Evolutionary conservation across 2,888 invertebrate genomes (phyloP), one percentile per base, ranked within the genome.

Genomic region (Cerceris rybyensis): DNA sequence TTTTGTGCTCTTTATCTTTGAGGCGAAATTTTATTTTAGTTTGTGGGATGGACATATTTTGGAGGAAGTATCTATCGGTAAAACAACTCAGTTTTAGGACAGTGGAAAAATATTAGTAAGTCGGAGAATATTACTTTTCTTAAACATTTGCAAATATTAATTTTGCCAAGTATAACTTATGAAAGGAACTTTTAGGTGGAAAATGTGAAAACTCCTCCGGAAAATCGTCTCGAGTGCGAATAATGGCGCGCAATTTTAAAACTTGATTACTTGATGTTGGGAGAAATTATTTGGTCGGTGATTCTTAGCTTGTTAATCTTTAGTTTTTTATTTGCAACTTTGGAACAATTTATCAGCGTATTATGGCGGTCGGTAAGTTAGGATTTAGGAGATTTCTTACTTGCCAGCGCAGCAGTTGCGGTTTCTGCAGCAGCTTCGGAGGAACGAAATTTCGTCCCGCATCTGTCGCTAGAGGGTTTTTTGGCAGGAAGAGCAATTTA

Each of bases 371-470:
- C 87, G 90, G 88, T 90, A 91, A 90, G 84, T 84, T 69, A 83
- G 79, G 70, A 83, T 87, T 91, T 91, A 90, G 91, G 91, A 88
- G 90, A 76, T 79, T 64, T 75, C 91, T 90, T 64, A 87, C 86
- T 91, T 91, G 87, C 89, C 90, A 82, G 82, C 87, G 68, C 75
- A 88, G 90, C 88, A 88, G 87, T 86, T 84, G 85, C 80, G 69
- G 75, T 64, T 70, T 80, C 77, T 75, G 75, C 74, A 85, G 70
- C 73, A 89, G 83, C 80, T 83, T 82, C 78, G 66, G 59, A 49
- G 54, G 42, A 72, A 70, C 82, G 78, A 88, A 88, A 87, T 88
- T 90, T 88, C 82, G 84, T 78, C 78, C 77, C 79, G 84, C 86
- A 87, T 89, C 87, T 89, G 88, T 90, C 90, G 89, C 87, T 87